A percentile compares a stretch with the other conserved stretches of the same genome.
Conservation (phyloP, 1,140 invertebrate genomes). For the Atta cephalotes region DNA sequence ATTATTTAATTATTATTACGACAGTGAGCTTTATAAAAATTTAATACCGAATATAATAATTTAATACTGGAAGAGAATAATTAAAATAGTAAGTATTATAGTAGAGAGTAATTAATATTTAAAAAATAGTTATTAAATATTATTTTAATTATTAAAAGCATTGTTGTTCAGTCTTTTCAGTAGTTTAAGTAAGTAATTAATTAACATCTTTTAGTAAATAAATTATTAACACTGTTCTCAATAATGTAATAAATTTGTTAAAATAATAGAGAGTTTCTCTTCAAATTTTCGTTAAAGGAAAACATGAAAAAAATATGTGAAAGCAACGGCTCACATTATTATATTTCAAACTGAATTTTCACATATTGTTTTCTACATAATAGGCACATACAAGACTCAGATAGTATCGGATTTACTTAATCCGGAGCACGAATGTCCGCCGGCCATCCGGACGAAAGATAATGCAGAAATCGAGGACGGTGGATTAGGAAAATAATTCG, state of each 20-base stretch:
- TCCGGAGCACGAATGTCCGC: conserved; percentile 38
- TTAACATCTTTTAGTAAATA: too few species aligned
- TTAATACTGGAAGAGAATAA: too few species aligned
- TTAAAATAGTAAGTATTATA: too few species aligned
- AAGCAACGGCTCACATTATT: background rate
- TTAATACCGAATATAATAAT: too few species aligned
- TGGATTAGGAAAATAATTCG: conserved; percentile 66
- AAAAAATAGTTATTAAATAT: too few species aligned
- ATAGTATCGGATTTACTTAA: conserved; percentile 49
- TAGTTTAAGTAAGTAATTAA: too few species aligned
- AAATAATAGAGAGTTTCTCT: background rate
- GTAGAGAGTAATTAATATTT: too few species aligned
- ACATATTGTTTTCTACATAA: background rate
- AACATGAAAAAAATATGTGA: background rate
- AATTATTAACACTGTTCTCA: background rate
- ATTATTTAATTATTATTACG: background rate
- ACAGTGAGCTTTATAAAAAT: too few species aligned
- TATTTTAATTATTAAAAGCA: too few species aligned
- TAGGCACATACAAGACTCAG: background rate
- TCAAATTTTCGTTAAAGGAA: background rate
- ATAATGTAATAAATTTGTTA: background rate
- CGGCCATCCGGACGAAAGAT: conserved; percentile 6
- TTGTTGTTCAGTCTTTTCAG: too few species aligned
- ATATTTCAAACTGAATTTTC: background rate
- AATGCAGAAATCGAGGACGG: conserved; percentile 56